Evolutionary conservation across 2,888 invertebrate species (phyloP).

Genomic region (Dryobotodes eremita): DNA sequence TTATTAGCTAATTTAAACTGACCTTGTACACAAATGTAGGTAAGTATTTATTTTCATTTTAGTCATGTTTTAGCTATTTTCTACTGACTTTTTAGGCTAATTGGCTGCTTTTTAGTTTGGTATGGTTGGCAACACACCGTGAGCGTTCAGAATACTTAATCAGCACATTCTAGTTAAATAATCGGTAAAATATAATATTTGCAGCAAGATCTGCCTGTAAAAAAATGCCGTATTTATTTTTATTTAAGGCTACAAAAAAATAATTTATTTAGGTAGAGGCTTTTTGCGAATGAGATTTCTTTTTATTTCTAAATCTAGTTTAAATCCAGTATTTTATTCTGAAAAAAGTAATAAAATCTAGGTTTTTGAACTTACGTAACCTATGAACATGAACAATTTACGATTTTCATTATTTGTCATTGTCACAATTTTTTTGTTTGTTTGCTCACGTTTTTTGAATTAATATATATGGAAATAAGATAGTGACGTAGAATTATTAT

Average conservation of each 20-base stretch:
- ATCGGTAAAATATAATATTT: background rate
- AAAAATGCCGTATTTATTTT: background rate
- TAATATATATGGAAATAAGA: background rate
- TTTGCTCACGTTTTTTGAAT: background rate
- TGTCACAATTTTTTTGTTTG: background rate
- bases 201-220: background rate
- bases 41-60: background rate
- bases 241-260: too few relatives aligned
- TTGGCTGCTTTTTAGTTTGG: background rate
- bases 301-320: background rate
- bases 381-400: background rate
- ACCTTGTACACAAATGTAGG: background rate
- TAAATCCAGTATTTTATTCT: background rate
- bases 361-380: slow-evolving; percentile 21
- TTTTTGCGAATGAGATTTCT: too few relatives aligned
- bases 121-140: slow-evolving; percentile 29
- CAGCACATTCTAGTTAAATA: background rate
- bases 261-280: rapidly evolving
- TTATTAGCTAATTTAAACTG: background rate
- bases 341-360: background rate
- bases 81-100: background rate
- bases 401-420: background rate
- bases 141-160: slow-evolving; percentile 45
- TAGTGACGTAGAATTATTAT: background rate
- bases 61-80: background rate